Percentiles rank a stretch among this genome's conserved stretches.
These are phyloP conservation scores for Achatina immaculata DNA, from an alignment of 1,140 invertebrate genomes.

Conservation along the genomic window DNA sequence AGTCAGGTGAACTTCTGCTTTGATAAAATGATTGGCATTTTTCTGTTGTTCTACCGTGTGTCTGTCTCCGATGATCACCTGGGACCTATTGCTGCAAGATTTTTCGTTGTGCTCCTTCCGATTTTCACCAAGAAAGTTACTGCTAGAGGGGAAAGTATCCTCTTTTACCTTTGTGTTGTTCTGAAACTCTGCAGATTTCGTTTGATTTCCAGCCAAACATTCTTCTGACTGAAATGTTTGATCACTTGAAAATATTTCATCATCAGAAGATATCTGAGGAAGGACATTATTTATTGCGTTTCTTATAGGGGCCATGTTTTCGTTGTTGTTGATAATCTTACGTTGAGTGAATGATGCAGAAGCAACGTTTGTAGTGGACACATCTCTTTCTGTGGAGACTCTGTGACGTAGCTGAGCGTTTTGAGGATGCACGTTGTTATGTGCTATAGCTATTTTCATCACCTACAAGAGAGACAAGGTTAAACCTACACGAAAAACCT, in stretches of 20 bases:
- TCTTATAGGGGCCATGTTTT: not conserved
- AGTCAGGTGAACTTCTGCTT: too few relatives aligned
- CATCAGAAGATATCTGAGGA: not conserved
- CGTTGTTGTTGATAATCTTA: not conserved
- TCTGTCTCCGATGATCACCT: too few relatives aligned
- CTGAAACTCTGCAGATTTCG: not conserved
- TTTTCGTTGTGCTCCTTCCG: not conserved
- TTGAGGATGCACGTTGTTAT: constrained; percentile 15
- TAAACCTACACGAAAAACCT: too few relatives aligned
- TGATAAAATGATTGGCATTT: too few relatives aligned
- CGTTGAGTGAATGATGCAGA: not conserved
- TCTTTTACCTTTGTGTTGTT: not conserved
- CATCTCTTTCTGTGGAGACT: not conserved
- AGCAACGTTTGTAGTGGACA: not conserved
- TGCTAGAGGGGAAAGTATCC: not conserved
- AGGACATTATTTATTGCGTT: not conserved
- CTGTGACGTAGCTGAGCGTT: not conserved
- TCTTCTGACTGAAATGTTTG: not conserved
- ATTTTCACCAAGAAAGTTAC: not conserved
- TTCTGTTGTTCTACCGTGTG: too few relatives aligned
- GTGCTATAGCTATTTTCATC: constrained; percentile 28
- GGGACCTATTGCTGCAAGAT: not conserved
- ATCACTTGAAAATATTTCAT: not conserved
- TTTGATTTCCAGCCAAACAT: not conserved
- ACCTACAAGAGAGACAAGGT: constrained; percentile 11